A percentile compares a stretch with the other conserved stretches of the same genome.
Evolutionary conservation across 2,888 invertebrate species (phyloP).

Genomic region (Sarcophaga caerulescens): DNA sequence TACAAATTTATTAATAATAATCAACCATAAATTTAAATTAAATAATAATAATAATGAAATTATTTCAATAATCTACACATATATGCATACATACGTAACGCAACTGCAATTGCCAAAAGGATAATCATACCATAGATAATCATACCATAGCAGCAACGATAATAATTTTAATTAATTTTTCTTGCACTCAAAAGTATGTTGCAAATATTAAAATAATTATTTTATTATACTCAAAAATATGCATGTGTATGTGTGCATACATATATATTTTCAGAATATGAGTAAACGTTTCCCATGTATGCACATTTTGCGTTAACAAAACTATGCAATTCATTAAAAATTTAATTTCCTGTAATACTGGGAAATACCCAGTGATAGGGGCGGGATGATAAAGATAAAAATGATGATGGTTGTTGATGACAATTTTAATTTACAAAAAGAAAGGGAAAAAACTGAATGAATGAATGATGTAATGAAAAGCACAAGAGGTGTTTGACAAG

Average conservation of each 20-base stretch:
- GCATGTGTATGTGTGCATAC: not conserved
- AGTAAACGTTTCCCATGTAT: not conserved
- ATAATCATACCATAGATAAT: not conserved
- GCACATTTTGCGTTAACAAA: slow-evolving; percentile 5
- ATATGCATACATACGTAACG: not conserved
- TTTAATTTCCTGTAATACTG: slow-evolving; percentile 52
- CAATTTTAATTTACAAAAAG: slow-evolving; percentile 11
- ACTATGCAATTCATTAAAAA: slow-evolving; percentile 61
- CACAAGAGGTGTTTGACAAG: too few species aligned
- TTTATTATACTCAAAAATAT: not conserved
- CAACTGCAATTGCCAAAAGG: not conserved
- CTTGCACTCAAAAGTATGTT: slow-evolving; percentile 10
- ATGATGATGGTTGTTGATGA: slow-evolving; percentile 14
- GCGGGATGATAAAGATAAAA: not conserved
- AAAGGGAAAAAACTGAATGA: not conserved
- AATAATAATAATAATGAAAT: slow-evolving; percentile 25
- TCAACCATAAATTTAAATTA: slow-evolving; percentile 35
- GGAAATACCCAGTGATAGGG: not conserved
- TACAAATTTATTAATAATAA: slow-evolving; percentile 27
- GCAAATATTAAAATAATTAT: slow-evolving; percentile 5
- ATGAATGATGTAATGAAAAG: too few species aligned
- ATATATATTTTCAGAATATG: not conserved
- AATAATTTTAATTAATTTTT: slow-evolving; percentile 53
- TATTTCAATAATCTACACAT: not conserved
- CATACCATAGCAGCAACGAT: not conserved